phyloP scores from a whole-genome alignment of 2,797 vertebrate species.

The Acanthornis magna region DNA sequence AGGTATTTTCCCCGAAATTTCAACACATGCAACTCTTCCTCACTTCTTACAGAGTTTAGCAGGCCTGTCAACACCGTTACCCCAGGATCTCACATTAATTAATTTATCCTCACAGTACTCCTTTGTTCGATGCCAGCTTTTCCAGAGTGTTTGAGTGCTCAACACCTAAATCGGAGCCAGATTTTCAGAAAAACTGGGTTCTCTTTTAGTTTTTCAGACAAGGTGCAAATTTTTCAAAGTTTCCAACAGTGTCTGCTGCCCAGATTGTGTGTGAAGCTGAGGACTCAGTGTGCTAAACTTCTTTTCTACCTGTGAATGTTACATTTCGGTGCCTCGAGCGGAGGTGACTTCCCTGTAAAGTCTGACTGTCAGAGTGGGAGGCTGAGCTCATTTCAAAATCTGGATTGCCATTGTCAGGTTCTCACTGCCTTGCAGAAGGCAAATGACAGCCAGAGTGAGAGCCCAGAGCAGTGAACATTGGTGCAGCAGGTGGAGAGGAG shows the following conservation, averaged over 20 bases:
- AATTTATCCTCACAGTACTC: background rate
- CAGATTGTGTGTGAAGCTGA: background rate
- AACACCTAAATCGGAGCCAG: background rate
- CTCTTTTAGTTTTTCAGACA: background rate
- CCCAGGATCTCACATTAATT: constrained; percentile 7
- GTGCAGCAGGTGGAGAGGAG: background rate
- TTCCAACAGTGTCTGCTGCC: background rate
- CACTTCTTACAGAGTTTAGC: background rate
- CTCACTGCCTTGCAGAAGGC: background rate
- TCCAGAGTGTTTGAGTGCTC: constrained; percentile 3
- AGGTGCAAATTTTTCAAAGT: background rate
- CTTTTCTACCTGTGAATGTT: background rate
- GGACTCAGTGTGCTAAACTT: background rate
- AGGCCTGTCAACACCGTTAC: background rate
- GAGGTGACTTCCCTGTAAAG: constrained; percentile 14
- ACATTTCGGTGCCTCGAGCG: background rate
- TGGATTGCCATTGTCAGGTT: background rate
- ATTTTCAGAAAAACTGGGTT: background rate
- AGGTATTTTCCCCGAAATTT: background rate
- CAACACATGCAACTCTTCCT: background rate
- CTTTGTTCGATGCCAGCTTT: background rate
- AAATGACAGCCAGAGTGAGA: background rate
- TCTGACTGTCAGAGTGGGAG: constrained; percentile 37
- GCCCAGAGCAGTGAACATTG: background rate
- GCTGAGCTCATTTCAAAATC: background rate